These are phyloP conservation scores for Rhopilema esculentum DNA, from an alignment of 30 jellyfish, hydroid and myxozoan species.

Conservation along the genomic window DNA sequence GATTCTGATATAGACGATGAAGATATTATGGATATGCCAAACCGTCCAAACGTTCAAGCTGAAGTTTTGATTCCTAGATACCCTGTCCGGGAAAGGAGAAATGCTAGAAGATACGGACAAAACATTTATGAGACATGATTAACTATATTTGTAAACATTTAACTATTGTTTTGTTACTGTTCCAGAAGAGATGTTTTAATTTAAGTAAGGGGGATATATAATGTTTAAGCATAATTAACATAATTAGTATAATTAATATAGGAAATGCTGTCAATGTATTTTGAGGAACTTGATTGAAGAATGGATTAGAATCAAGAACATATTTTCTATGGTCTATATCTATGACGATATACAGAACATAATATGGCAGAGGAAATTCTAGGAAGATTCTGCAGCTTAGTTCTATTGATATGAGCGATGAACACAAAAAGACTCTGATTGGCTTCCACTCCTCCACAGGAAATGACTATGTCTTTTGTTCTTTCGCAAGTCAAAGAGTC, in stretches of 20 bases:
- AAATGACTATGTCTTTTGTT: too few relatives aligned
- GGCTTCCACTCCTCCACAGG: too few relatives aligned
- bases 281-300: neutral
- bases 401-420: too few relatives aligned
- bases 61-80: conserved; percentile 43
- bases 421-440: too few relatives aligned
- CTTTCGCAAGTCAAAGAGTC: too few relatives aligned
- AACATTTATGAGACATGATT: conserved; percentile 18
- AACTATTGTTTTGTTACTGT: neutral
- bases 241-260: too few relatives aligned
- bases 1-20: conserved; percentile 43
- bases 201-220: conserved; percentile 14
- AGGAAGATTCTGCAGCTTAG: too few relatives aligned
- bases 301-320: neutral
- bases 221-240: neutral
- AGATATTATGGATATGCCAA: conserved; percentile 31
- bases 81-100: conserved; percentile 53
- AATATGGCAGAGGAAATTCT: too few relatives aligned
- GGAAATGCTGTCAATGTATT: neutral
- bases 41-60: conserved; percentile 42
- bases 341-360: neutral
- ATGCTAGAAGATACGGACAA: conserved; percentile 36
- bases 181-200: neutral
- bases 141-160: neutral
- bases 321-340: neutral